Percentiles rank a stretch among this genome's conserved stretches.
Evolutionary conservation across 2,113 vertebrate genomes (phyloP).

Genomic region (Amblyornis subalaris): DNA sequence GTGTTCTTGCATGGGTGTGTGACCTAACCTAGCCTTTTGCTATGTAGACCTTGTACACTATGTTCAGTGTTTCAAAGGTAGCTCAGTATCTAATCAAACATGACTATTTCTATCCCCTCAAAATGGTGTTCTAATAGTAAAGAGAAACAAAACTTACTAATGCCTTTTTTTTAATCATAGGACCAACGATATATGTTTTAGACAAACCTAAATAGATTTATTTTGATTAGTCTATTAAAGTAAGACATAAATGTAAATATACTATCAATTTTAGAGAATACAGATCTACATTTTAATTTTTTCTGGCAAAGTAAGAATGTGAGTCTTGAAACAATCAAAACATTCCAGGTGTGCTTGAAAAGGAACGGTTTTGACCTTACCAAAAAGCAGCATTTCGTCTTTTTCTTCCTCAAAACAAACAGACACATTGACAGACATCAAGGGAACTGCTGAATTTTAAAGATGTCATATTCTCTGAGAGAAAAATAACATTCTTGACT

Average conservation of each 20-base stretch:
- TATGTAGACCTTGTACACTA: background rate
- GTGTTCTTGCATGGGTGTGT: background rate
- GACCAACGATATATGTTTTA: background rate
- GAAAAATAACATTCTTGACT: background rate
- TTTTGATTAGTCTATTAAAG: background rate
- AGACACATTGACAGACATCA: constrained; percentile 26
- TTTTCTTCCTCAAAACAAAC: background rate
- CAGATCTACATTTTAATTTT: background rate
- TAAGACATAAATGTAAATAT: background rate
- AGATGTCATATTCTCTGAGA: background rate
- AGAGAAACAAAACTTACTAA: background rate
- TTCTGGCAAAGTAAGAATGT: background rate
- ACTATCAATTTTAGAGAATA: background rate
- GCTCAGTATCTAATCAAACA: background rate
- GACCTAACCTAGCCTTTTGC: background rate
- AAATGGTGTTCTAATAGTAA: background rate
- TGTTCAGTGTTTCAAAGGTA: background rate
- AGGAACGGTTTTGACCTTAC: constrained; percentile 10
- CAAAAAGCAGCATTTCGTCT: background rate
- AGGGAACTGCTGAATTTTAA: constrained; percentile 36
- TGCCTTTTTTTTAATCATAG: background rate
- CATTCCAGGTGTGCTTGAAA: background rate
- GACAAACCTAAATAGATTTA: background rate
- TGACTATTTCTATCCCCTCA: background rate
- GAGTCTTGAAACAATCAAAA: background rate